These are phyloP conservation scores for Gymnocypris eckloni DNA, from an alignment of 2,797 vertebrate species.

Conservation along the genomic window DNA sequence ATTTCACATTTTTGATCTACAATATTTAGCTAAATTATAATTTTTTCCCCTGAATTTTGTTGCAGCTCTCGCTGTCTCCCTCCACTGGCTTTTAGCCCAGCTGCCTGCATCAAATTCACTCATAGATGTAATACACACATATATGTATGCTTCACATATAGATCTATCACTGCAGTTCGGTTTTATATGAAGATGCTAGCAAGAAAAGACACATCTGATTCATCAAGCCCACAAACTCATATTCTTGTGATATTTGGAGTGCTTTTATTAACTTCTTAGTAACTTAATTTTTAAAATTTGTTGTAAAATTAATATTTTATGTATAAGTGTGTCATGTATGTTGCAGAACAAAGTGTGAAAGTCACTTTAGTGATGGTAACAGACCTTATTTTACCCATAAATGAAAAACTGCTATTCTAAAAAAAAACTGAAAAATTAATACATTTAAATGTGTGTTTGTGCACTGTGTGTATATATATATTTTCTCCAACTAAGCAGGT, in stretches of 20 bases:
- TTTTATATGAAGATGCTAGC: neutral
- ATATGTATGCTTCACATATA: neutral
- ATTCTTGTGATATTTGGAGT: neutral
- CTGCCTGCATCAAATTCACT: neutral
- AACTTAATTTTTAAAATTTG: neutral
- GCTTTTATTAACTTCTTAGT: neutral
- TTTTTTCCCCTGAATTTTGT: too few species aligned
- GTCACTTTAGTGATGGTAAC: too few species aligned
- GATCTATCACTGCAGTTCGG: neutral
- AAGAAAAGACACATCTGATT: neutral
- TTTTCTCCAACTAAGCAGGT: too few species aligned
- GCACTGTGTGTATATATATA: too few species aligned
- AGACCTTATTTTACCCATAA: too few species aligned
- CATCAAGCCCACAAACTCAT: neutral
- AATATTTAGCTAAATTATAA: neutral
- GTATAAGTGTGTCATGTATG: too few species aligned
- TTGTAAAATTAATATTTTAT: neutral
- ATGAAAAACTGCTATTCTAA: too few species aligned
- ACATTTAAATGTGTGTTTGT: too few species aligned
- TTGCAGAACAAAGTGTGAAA: too few species aligned
- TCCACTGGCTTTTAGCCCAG: neutral
- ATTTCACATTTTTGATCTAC: too few species aligned
- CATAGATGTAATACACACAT: neutral
- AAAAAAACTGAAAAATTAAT: too few species aligned
- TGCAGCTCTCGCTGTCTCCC: neutral